Percentiles rank a stretch among this genome's conserved stretches.
These are phyloP conservation scores for Mastigias papua DNA, from an alignment of 30 jellyfish, hydroid and myxozoan genomes.

Conservation along the genomic window DNA sequence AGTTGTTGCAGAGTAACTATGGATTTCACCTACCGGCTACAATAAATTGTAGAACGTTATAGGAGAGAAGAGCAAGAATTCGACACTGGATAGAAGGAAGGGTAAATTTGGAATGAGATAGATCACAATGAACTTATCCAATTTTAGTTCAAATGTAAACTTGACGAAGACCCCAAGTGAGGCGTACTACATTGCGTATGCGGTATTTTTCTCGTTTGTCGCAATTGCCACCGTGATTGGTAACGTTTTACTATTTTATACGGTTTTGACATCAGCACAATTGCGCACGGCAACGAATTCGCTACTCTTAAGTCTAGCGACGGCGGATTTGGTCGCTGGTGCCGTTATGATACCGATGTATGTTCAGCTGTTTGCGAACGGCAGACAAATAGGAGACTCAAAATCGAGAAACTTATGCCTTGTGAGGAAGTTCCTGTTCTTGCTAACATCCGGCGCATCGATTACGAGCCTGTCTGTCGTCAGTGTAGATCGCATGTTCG, in stretches of 20 bases:
- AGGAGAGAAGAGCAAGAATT: no score
- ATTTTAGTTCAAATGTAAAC: neutral
- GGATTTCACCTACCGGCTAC: no score
- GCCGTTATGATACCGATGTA: constrained; percentile 78
- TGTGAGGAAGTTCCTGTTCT: constrained; percentile 66
- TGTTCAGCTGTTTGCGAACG: constrained; percentile 39
- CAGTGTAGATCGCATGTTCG: constrained; percentile 81
- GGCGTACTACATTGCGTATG: constrained; percentile 30
- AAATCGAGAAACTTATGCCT: constrained; percentile 26
- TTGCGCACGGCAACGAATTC: constrained; percentile 76
- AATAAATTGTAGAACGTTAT: no score
- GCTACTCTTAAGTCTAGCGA: constrained; percentile 72
- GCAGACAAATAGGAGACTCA: neutral
- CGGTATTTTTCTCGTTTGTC: constrained; percentile 44
- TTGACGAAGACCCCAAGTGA: neutral
- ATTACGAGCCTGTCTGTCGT: constrained; percentile 77
- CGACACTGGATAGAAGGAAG: no score
- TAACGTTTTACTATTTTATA: constrained; percentile 43
- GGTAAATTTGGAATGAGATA: no score
- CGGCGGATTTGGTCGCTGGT: constrained; percentile 85
- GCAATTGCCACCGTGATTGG: constrained; percentile 67
- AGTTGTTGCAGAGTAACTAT: no score
- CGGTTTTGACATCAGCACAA: constrained; percentile 41
- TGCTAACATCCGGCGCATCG: constrained; percentile 83
- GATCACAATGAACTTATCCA: constrained; percentile 15